phyloP scores from a whole-genome alignment of 2,888 invertebrate species.

The Eurytoma adleriae region DNA sequence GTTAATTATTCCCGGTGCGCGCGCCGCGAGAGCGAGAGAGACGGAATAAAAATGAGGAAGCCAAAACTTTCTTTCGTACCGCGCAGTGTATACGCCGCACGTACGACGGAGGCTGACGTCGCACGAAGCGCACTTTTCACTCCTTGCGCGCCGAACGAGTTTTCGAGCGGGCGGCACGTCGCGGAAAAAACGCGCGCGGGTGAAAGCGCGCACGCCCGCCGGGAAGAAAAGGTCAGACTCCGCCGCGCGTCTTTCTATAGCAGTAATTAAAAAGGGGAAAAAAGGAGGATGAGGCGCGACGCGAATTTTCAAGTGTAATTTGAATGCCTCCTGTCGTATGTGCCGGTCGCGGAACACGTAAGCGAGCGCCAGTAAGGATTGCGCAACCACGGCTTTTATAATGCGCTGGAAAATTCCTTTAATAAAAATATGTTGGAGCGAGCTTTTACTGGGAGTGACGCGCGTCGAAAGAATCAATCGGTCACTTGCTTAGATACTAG shows the following conservation, averaged over 20 bases:
- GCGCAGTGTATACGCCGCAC: not conserved
- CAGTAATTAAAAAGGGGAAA: not conserved
- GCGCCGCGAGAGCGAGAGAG: not conserved
- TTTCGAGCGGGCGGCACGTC: not conserved
- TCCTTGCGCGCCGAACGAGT: conserved; percentile 38
- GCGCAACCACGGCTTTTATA: conserved; percentile 10
- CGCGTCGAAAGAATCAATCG: not conserved
- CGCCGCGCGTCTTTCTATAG: not conserved
- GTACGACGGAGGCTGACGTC: not conserved
- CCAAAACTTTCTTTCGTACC: conserved; percentile 35
- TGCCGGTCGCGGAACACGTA: not conserved
- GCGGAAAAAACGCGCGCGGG: not conserved
- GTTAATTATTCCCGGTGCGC: conserved; percentile 35
- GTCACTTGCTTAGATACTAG: too few species aligned
- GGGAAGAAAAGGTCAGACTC: not conserved
- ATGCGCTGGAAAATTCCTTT: conserved; percentile 34
- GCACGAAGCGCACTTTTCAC: conserved; percentile 19
- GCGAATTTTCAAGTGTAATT: not conserved
- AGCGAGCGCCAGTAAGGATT: not conserved
- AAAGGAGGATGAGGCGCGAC: not conserved
- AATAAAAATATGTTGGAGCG: conserved; percentile 17
- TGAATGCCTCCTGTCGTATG: not conserved
- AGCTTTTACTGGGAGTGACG: not conserved
- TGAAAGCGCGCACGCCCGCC: not conserved
- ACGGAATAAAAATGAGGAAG: conserved; percentile 1